Percentiles rank a stretch among this genome's conserved stretches.
These are phyloP conservation scores for Drosophila pseudoobscura DNA, from an alignment of 1,140 invertebrate genomes.

Conservation along the genomic window DNA sequence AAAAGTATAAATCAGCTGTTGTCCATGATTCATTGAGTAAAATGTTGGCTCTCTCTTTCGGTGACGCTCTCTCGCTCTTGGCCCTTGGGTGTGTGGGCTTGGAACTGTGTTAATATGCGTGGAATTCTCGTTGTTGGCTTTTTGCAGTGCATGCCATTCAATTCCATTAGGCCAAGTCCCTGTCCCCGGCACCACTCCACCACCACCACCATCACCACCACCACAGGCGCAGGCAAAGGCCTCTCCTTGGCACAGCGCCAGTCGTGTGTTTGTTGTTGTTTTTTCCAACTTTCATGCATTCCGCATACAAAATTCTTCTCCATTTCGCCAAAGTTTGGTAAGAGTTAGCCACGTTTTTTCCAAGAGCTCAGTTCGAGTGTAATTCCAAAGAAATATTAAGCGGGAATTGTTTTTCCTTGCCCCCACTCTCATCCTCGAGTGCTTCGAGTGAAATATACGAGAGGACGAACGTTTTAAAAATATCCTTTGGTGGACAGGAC, in stretches of 20 bases:
- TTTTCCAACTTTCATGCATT: slow-evolving; percentile 17
- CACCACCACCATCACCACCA: slow-evolving; percentile 1
- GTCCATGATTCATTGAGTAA: slow-evolving; percentile 80
- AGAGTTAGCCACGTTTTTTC: too few relatives aligned
- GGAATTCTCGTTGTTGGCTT: slow-evolving; percentile 63
- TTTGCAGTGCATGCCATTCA: slow-evolving; percentile 59
- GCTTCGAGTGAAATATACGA: slow-evolving; percentile 39
- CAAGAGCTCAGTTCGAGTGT: slow-evolving; percentile 5
- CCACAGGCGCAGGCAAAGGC: background rate
- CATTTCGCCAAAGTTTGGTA: slow-evolving; percentile 15
- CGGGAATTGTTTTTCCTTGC: slow-evolving; percentile 40
- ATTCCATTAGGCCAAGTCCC: slow-evolving; percentile 54
- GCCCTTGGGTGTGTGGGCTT: slow-evolving; percentile 26
- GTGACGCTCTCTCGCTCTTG: slow-evolving; percentile 8
- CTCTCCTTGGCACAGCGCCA: slow-evolving; percentile 57
- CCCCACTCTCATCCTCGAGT: background rate
- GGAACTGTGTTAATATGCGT: slow-evolving; percentile 57
- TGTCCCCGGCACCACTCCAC: background rate
- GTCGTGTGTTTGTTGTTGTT: background rate
- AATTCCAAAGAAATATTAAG: slow-evolving; percentile 26
- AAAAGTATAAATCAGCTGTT: slow-evolving; percentile 79
- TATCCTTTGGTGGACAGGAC: slow-evolving; percentile 26
- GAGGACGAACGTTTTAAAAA: slow-evolving; percentile 42
- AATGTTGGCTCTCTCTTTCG: slow-evolving; percentile 36
- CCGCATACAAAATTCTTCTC: slow-evolving; percentile 19